phyloP scores from a whole-genome alignment of 1,140 invertebrate genomes.

The Daktulosphaira vitifoliae region DNA sequence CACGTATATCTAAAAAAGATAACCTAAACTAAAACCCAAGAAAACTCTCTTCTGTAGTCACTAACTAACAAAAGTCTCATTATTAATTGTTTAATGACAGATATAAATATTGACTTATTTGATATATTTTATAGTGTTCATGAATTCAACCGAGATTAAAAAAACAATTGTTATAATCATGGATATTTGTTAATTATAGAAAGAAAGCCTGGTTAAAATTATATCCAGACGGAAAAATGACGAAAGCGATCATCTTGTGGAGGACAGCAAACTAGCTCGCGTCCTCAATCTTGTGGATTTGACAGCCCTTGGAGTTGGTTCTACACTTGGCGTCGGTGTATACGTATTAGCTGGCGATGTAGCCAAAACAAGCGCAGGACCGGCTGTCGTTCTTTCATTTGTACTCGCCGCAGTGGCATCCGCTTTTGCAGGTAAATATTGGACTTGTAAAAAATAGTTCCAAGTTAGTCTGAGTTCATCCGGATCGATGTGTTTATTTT shows the following conservation, averaged over 20 bases:
- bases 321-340: slow-evolving; percentile 80
- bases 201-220: slow-evolving; percentile 31
- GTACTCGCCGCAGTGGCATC: slow-evolving; percentile 80
- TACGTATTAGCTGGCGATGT: slow-evolving; percentile 86
- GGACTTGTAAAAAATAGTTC: not conserved
- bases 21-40: too few species aligned
- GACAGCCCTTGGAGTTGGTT: slow-evolving; percentile 73
- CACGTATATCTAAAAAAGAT: too few species aligned
- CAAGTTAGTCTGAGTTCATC: not conserved
- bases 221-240: slow-evolving; percentile 35
- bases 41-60: too few species aligned
- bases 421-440: slow-evolving; percentile 66
- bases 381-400: slow-evolving; percentile 81
- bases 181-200: not conserved
- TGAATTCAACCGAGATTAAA: too few species aligned
- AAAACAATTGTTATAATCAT: too few species aligned
- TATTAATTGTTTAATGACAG: too few species aligned
- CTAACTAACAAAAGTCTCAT: too few species aligned
- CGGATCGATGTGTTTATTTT: slow-evolving; percentile 41
- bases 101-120: too few species aligned
- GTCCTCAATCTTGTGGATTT: slow-evolving; percentile 70
- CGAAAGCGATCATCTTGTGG: not conserved
- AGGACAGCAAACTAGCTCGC: slow-evolving; percentile 51
- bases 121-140: too few species aligned
- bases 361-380: slow-evolving; percentile 71